phyloP scores from a whole-genome alignment of 2,888 invertebrate species.

The Sylvicola cinctus region DNA sequence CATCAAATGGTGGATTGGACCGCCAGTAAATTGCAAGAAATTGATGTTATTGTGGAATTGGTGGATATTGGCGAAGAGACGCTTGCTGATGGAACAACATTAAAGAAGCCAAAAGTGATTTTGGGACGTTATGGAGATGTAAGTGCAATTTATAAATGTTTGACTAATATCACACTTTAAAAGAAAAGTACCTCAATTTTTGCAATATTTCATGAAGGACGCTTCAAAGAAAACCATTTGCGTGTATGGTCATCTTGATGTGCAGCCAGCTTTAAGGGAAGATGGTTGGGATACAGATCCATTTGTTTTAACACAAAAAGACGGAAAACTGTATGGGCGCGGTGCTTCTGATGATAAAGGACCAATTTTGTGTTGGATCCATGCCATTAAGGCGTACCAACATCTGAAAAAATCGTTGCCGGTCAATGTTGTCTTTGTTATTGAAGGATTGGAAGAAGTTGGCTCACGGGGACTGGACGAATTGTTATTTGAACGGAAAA shows the following conservation, averaged over 20 bases:
- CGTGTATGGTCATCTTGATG: slow-evolving; percentile 94
- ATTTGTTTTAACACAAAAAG: slow-evolving; percentile 67
- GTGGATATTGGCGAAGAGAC: slow-evolving; percentile 57
- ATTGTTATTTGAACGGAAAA: slow-evolving; percentile 42
- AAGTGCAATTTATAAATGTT: too few species aligned
- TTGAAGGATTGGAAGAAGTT: slow-evolving; percentile 98
- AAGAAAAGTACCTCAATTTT: too few species aligned
- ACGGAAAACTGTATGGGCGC: slow-evolving; percentile 78
- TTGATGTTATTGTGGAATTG: slow-evolving; percentile 51
- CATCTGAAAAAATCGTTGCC: slow-evolving; percentile 43
- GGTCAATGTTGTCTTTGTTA: slow-evolving; percentile 68
- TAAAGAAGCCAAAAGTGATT: slow-evolving; percentile 71
- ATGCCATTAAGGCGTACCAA: slow-evolving; percentile 78
- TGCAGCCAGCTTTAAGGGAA: slow-evolving; percentile 79
- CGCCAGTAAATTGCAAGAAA: slow-evolving; percentile 38
- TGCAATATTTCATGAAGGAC: slow-evolving; percentile 29
- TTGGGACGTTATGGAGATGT: slow-evolving; percentile 56
- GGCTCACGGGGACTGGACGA: slow-evolving; percentile 92
- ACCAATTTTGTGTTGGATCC: slow-evolving; percentile 86
- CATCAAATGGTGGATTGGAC: slow-evolving; percentile 75
- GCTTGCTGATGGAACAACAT: slow-evolving; percentile 43
- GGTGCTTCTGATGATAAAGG: slow-evolving; percentile 91
- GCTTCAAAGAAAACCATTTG: slow-evolving; percentile 77
- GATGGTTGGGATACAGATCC: slow-evolving; percentile 97
- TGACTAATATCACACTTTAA: too few species aligned